Evolutionary conservation across 92 coral and sea anemone species (phyloP), one percentile per base, ranked within the genome.

Genomic region (Parazoanthus atlanticus): DNA sequence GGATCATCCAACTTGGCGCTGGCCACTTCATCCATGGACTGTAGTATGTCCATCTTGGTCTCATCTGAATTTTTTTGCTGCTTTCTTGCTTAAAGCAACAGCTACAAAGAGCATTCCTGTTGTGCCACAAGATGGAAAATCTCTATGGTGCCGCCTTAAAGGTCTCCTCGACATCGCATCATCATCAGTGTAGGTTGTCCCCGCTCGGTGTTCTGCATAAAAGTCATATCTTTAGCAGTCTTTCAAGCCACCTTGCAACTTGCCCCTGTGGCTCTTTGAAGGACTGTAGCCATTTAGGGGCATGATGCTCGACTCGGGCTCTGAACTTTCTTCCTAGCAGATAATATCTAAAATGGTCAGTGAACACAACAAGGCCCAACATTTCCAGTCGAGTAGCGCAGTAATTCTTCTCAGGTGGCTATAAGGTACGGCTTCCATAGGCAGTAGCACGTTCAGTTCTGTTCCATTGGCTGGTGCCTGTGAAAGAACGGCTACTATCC

Each of bases 261-360:
- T 90, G 89, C 34, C 6, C 43, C 43, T 40, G 43, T 40, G 43
- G 43, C 43, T 90, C 89, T 43, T 70, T 85, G 83, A 77, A 84
- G 30, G 88, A 30, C 84, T 49, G 61, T 47, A 89, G 81, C 84
- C 88, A 89, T 61, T 84, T 82, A 26, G 84, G 2, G 72, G 89
- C 36, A 54, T 84, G 82, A 25, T 84, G 91, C 49, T 89, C 85
- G 29, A 85, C 85, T 28, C 89, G 41, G 30, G 80, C 81, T 6
- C 56, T 29, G 75, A 89, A 82, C 19, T 34, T 38, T 36, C 40
- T 36, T 36, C 40, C 40, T 36, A 36, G 25, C 58, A 89, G 89
- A 47, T 85, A 89, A 85, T 74, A 89, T 64, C 89, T 79, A 56
- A 89, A 89, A 33, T 89, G 80, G 12, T 89, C 92, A 29, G 76